A percentile compares a stretch with the other conserved stretches of the same genome.
Evolutionary conservation across 2,113 vertebrate genomes (phyloP).

Genomic region (Xiphorhynchus elegans): DNA sequence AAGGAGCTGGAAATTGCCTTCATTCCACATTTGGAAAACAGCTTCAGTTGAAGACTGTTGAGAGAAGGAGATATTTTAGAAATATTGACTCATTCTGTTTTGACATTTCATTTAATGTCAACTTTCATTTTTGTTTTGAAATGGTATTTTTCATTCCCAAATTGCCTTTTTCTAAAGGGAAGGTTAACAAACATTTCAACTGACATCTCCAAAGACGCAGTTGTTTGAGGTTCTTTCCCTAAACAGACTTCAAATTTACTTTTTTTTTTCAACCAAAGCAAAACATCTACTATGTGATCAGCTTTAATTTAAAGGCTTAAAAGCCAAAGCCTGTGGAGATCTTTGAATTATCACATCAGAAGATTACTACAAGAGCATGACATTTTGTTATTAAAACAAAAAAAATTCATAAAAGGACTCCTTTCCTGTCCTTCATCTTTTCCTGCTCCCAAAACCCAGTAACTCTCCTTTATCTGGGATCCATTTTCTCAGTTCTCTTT

Average conservation of each 20-base stretch:
- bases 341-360: not conserved
- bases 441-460: not conserved
- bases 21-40: conserved; percentile 3
- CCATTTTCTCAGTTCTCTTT: not conserved
- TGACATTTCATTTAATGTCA: conserved; percentile 64
- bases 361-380: not conserved
- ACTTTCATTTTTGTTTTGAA: conserved; percentile 50
- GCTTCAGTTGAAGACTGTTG: not conserved
- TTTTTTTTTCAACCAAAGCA: not conserved
- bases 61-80: conserved; percentile 34
- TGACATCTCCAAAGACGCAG: not conserved
- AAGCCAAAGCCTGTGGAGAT: not conserved
- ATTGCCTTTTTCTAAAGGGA: conserved; percentile 14
- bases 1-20: not conserved
- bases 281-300: not conserved
- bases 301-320: not conserved
- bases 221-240: conserved; percentile 4
- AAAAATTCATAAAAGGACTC: not conserved
- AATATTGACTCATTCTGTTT: conserved; percentile 54
- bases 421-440: not conserved
- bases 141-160: conserved; percentile 35
- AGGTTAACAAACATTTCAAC: conserved; percentile 31
- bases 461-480: not conserved
- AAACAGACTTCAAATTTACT: not conserved
- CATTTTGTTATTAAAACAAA: not conserved